Evolutionary conservation across 2,797 vertebrate genomes (phyloP), one percentile per base, ranked within the genome.

Genomic region (Smutsia gigantea): DNA sequence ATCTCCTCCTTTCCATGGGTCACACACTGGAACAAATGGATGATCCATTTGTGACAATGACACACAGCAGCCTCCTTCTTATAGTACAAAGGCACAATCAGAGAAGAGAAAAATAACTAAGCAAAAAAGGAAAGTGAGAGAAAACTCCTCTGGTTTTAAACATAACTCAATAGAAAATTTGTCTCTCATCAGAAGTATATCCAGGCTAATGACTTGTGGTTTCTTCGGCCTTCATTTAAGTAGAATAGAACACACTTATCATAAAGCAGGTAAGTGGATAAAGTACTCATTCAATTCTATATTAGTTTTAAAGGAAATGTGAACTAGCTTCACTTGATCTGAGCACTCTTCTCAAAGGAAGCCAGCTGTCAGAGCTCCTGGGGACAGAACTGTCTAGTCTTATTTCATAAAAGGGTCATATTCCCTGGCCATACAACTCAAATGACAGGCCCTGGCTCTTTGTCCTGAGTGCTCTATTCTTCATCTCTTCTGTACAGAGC

Each of bases 131-230:
- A 86, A 77, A 87, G 83, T 90, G 69, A 75, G 71, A 63, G 85
- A 85, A 86, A 95, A 77, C 84, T 91, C 81, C 55, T 93, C 79
- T 92, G 64, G 85, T 57, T 96, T 98, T 81, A 95, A 96, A 97
- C 92, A 69, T 96, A 83, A 71, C 55, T 95, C 79, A 74, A 84
- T 51, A 63, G 84, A 81, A 97, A 96, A 95, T 97, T 81, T 97
- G 39, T 95, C 97, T 96, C 93, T 96, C 81, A 96, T 98, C 77
- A 96, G 90, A 98, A 96, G 85, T 84, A 93, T 97, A 97, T 93
- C 94, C 86, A 66, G 53, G 31, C 87, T 97, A 94, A 97, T 17
- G 27, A 92, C 86, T 94, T 97, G 91, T 88, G 83, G 89, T 94
- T 98, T 95, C 88, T 96, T 97, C 85, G 96, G 90, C 68, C 95